Percentiles rank a stretch among this genome's conserved stretches.
phyloP scores from a whole-genome alignment of 2,888 invertebrate genomes.

The Stenchaetothrips biformis region DNA sequence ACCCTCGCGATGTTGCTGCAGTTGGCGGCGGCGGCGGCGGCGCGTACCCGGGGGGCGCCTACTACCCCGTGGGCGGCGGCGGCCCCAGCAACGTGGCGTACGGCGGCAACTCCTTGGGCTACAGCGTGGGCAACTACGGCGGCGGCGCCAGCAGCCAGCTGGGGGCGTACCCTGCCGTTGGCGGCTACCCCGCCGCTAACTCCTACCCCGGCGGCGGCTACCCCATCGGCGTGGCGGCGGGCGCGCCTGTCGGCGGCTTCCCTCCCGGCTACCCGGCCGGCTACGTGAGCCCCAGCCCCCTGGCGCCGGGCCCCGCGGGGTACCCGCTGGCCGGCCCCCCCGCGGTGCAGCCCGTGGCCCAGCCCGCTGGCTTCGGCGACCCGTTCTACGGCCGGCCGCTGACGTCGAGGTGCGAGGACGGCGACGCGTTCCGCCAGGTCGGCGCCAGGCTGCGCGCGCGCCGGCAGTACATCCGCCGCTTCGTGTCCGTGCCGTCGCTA shows the following conservation, averaged over 20 bases:
- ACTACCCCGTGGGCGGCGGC: constrained; percentile 41
- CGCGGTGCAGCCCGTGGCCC: constrained; percentile 28
- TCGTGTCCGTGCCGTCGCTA: constrained; percentile 66
- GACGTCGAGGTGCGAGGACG: constrained; percentile 68
- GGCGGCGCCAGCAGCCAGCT: constrained; percentile 19
- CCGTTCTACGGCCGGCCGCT: constrained; percentile 44
- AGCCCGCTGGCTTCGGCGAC: constrained; percentile 40
- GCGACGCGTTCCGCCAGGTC: constrained; percentile 76
- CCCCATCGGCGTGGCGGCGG: constrained; percentile 27
- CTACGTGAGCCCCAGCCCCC: constrained; percentile 31
- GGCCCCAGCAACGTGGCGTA: constrained; percentile 43
- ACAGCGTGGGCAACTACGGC: constrained; percentile 40
- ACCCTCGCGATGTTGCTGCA: constrained; percentile 40
- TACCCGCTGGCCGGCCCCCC: constrained; percentile 30
- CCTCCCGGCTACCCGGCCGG: constrained; percentile 29
- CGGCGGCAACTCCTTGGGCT: constrained; percentile 39
- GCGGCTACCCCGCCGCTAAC: no score
- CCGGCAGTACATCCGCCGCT: constrained; percentile 68
- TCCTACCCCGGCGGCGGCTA: constrained; percentile 31
- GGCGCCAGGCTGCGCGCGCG: constrained; percentile 73
- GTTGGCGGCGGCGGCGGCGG: constrained; percentile 40
- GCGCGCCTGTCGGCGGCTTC: constrained; percentile 12
- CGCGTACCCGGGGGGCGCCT: constrained; percentile 37
- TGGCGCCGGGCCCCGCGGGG: constrained; percentile 33
- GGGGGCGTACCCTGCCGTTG: constrained; percentile 25